Evolutionary conservation across 2,888 invertebrate genomes (phyloP), one percentile per base, ranked within the genome.

Genomic region (Leptinotarsa rubiginosa): DNA sequence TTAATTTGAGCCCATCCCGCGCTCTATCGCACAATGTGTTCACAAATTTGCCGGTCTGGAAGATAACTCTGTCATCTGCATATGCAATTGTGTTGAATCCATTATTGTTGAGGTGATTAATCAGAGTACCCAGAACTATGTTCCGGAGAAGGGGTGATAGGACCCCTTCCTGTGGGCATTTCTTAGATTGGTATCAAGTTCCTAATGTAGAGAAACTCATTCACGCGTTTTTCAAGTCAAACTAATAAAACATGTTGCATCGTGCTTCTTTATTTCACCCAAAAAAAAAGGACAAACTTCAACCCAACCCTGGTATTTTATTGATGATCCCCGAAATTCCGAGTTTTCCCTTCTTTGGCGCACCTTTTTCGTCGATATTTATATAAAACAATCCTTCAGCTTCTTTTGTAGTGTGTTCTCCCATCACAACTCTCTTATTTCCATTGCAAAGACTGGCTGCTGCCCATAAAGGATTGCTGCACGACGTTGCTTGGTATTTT

Each of bases 351-450:
- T 62, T 62, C 16, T 31, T n/a, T 10, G 62, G 62, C 12, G 16
- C 20, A 18, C 13, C 41, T 10, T 62, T 13, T 62, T 31, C 64
- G 47, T 72, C 74, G 12, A 75, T 54, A 47, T 72, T 50, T 47
- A 80, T 69, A 64, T 75, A 77, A 68, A 71, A 80, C 56, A 66
- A 72, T 31, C 82, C 82, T 49, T 16, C 65, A 5, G 71, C 72
- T n/a, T 70, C 70, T 54, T 16, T 75, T 13, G 75, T 50, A 50
- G 77, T 75, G 41, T 80, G 75, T 56, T 82, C 82, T 12, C 82
- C 82, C 78, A 82, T 77, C 20, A 77, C 65, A 2, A 78, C 72
- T 65, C 73, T 81, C 47, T 69, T 71, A 49, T 81, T 79, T 10
- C 66, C 73, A 15, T 76, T 73, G 66, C 83, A 83, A 16, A 80